These are phyloP conservation scores for Heliconius ethilla DNA, from an alignment of 2,888 invertebrate genomes.

Conservation along the genomic window DNA sequence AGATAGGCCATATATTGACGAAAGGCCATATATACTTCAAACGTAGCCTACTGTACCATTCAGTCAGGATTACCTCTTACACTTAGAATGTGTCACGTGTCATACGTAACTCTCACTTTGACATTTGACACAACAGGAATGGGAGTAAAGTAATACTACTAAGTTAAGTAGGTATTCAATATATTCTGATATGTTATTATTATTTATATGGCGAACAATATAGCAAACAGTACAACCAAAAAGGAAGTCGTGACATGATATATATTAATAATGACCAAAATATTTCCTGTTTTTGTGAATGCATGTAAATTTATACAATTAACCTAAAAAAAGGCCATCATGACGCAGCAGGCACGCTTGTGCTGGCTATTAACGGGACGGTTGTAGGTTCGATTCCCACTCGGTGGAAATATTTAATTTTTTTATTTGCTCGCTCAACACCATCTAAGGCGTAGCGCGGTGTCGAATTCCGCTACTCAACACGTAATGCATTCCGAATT, in stretches of 20 bases:
- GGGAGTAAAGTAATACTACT: neutral
- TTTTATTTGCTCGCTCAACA: too few species aligned
- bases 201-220: neutral
- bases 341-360: neutral
- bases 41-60: too few species aligned
- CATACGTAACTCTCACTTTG: too few species aligned
- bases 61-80: too few species aligned
- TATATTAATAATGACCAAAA: neutral
- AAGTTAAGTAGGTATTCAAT: neutral
- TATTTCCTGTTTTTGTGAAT: neutral
- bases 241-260: conserved; percentile 3
- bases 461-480: too few species aligned
- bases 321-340: neutral
- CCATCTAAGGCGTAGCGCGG: too few species aligned
- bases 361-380: neutral
- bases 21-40: too few species aligned
- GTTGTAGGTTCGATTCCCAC: neutral
- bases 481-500: too few species aligned
- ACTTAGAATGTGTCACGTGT: too few species aligned
- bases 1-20: too few species aligned
- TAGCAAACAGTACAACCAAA: neutral
- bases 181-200: neutral
- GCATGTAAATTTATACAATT: neutral
- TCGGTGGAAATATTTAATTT: neutral
- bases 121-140: neutral